Evolutionary conservation across 2,797 vertebrate genomes (phyloP).

Genomic region (Nannoperca australis): DNA sequence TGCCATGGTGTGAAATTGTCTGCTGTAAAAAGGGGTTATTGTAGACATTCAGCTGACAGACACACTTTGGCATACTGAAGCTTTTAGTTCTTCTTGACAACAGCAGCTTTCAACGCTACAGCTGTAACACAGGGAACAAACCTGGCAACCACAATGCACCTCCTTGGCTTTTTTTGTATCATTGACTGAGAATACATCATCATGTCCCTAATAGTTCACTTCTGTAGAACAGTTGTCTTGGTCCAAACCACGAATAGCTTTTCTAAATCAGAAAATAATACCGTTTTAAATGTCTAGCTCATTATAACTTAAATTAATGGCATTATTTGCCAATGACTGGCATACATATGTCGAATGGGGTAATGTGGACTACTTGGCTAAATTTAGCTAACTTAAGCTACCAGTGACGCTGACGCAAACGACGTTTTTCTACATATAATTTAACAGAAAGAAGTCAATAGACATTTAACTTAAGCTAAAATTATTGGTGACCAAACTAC

Average conservation of each 20-base stretch:
- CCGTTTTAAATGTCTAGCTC: neutral
- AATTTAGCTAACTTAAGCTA: neutral
- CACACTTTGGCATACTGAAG: neutral
- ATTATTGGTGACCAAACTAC: neutral
- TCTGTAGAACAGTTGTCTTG: neutral
- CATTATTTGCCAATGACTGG: neutral
- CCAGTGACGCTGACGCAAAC: neutral
- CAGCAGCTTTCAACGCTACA: neutral
- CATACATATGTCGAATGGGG: neutral
- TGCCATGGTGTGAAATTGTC: neutral
- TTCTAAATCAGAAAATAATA: neutral
- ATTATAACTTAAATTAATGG: neutral
- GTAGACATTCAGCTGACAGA: neutral
- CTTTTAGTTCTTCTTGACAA: neutral
- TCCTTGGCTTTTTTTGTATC: neutral
- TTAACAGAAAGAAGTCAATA: neutral
- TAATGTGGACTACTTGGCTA: neutral
- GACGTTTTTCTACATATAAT: neutral
- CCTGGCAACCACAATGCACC: neutral
- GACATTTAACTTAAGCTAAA: conserved; percentile 1
- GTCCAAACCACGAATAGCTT: neutral
- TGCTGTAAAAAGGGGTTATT: neutral
- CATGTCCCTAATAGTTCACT: neutral
- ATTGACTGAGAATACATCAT: neutral
- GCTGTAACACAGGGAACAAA: neutral